Base-by-base conservation (phyloP, 2,888 invertebrate species). In the Chloroclystis v-ata region DNA sequence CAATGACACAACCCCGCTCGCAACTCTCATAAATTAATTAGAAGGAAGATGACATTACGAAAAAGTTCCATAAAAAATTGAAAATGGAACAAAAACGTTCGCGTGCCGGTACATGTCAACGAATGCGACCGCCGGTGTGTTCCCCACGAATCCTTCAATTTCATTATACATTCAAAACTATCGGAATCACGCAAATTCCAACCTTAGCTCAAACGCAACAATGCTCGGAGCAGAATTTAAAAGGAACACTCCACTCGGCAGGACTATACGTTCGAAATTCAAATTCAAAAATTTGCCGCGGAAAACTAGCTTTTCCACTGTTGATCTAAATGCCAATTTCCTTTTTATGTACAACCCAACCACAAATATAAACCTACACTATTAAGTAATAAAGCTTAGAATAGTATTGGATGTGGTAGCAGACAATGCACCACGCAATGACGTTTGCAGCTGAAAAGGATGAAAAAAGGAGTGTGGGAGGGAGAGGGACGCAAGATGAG, bases 351-450 rank as follows among this genome's bases (percentile, higher is more conserved):
- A 25, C 14, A 1, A 16, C 33, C 12, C 20, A 33, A 60, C 52
- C 60, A 50, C 54, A 11, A 72, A 67, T 65, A 63, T 59, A 52
- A 51, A 69, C 69, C 65, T 63, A 76, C 72, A 13, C 1, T 0
- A 13, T 0, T 32, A 44, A 12, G 35, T 0, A 4, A 56, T 67
- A 76, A 54, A 62, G 67, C 61, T 55, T 52, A 69, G 61, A 68
- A 69, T 74, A 28, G 50, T 51, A n/a, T 60, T 61, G 55, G 29
- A 33, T 37, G 47, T 45, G 42, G 28, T 49, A 28, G 67, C 69
- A 82, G 83, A 85, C 86, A 84, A 83, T 83, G 86, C 85, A 84
- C 84, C 78, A 81, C 81, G 83, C 85, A 79, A 78, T 86, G 85
- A 85, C 85, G 87, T 85, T 86, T 83, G 76, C 70, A 78, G 41